Conservation (phyloP, 2,888 invertebrate genomes). For the Caenorhabditis sinica region DNA sequence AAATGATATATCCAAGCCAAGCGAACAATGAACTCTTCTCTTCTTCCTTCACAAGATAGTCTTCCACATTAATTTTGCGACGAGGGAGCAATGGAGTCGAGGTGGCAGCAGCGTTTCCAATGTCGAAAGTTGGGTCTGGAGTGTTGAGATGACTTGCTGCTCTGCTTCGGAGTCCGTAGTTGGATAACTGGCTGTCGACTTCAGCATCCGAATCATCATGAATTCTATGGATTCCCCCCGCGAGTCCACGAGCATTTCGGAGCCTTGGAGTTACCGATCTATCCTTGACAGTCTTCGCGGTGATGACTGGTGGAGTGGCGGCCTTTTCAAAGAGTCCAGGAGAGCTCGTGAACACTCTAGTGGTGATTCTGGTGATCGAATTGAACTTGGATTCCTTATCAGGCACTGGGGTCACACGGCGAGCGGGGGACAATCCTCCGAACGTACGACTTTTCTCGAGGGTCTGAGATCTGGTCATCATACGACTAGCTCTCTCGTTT, state of each 20-base stretch:
- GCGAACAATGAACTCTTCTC: background rate
- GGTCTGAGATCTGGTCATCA: slow-evolving; percentile 36
- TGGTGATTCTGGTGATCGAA: slow-evolving; percentile 9
- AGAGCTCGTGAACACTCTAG: slow-evolving; percentile 12
- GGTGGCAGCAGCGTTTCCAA: slow-evolving; percentile 36
- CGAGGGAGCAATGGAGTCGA: slow-evolving; percentile 33
- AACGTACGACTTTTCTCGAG: slow-evolving; percentile 36
- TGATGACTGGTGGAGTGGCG: background rate
- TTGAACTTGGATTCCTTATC: background rate
- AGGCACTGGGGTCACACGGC: background rate
- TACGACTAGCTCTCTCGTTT: slow-evolving; percentile 50
- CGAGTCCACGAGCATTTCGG: background rate
- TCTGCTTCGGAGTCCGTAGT: slow-evolving; percentile 50
- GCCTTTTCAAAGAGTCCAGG: background rate
- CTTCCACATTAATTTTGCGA: background rate
- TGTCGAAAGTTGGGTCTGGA: slow-evolving; percentile 58
- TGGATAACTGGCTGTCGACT: slow-evolving; percentile 37
- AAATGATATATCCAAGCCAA: slow-evolving; percentile 24
- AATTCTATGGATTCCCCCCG: background rate
- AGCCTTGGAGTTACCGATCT: slow-evolving; percentile 55
- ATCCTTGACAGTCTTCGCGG: background rate
- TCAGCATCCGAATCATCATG: background rate
- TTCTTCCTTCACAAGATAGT: background rate
- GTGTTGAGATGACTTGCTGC: slow-evolving; percentile 37
- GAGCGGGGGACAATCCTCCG: slow-evolving; percentile 46